Conservation (phyloP, 2,888 invertebrate genomes). For the Megamerina dolium region DNA sequence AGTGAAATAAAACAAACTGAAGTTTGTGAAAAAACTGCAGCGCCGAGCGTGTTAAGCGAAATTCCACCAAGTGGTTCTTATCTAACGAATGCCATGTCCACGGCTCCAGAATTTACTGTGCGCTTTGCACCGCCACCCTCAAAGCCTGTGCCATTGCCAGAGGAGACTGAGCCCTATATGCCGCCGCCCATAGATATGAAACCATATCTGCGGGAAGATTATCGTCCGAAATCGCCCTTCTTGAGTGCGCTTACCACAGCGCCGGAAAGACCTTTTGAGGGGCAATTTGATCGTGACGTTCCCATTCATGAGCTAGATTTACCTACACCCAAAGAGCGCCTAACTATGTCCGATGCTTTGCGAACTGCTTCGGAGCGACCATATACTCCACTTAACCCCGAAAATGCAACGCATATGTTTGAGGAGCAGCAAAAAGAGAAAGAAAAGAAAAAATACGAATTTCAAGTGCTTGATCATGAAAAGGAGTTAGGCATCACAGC, state of each 20-base stretch:
- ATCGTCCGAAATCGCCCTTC: constrained; percentile 56
- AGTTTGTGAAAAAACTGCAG: constrained; percentile 6
- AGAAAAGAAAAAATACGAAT: constrained; percentile 38
- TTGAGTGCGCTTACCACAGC: constrained; percentile 64
- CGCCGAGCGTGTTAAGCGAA: constrained; percentile 19
- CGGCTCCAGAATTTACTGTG: constrained; percentile 42
- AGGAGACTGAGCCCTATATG: constrained; percentile 61
- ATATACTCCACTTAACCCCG: constrained; percentile 54
- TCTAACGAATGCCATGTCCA: constrained; percentile 50
- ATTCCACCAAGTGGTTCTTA: constrained; percentile 52
- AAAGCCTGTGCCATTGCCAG: constrained; percentile 57
- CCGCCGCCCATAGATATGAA: constrained; percentile 59
- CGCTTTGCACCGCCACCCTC: constrained; percentile 39
- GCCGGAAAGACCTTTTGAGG: constrained; percentile 56
- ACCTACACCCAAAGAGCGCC: constrained; percentile 51
- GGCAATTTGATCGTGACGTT: constrained; percentile 50
- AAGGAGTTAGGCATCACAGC: constrained; percentile 33
- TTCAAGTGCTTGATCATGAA: constrained; percentile 43
- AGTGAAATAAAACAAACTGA: constrained; percentile 14
- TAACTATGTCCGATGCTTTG: constrained; percentile 56
- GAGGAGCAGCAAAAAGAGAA: constrained; percentile 38
- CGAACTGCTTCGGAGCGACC: constrained; percentile 60
- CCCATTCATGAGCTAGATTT: constrained; percentile 46
- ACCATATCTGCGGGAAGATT: constrained; percentile 51
- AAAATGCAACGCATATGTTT: constrained; percentile 45